Evolutionary conservation across 2,888 invertebrate genomes (phyloP).

Genomic region (Apantesis nais): DNA sequence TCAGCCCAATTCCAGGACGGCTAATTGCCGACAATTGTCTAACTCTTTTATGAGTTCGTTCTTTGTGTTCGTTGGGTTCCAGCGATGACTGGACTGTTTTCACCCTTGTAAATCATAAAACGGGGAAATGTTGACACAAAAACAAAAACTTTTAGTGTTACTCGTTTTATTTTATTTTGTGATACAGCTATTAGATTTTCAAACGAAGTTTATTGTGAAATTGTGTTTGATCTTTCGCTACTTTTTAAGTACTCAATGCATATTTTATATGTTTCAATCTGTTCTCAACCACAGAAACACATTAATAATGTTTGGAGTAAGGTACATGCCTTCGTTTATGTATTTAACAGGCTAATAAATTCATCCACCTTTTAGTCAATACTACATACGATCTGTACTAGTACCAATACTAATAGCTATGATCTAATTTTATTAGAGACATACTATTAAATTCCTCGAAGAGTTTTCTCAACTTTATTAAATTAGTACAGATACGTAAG

Average conservation of each 20-base stretch:
- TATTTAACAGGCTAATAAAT: neutral
- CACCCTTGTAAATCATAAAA: slow-evolving; percentile 58
- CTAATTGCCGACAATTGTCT: slow-evolving; percentile 77
- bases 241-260: neutral
- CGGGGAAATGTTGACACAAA: slow-evolving; percentile 53
- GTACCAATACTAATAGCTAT: neutral
- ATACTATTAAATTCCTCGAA: neutral
- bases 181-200: slow-evolving; percentile 24
- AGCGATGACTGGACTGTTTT: slow-evolving; percentile 59
- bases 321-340: too few species aligned
- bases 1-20: slow-evolving; percentile 65
- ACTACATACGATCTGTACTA: too few species aligned
- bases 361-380: neutral
- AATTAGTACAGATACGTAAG: neutral
- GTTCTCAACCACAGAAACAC: too few species aligned
- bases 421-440: neutral
- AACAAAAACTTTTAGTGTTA: slow-evolving; percentile 45
- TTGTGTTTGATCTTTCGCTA: neutral
- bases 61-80: slow-evolving; percentile 60
- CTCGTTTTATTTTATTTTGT: slow-evolving; percentile 24
- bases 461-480: neutral
- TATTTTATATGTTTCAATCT: neutral
- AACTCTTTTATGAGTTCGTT: slow-evolving; percentile 64
- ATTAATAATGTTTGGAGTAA: too few species aligned
- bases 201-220: slow-evolving; percentile 18